phyloP scores from a whole-genome alignment of 2,888 invertebrate genomes.

The Mythimna lalbum region DNA sequence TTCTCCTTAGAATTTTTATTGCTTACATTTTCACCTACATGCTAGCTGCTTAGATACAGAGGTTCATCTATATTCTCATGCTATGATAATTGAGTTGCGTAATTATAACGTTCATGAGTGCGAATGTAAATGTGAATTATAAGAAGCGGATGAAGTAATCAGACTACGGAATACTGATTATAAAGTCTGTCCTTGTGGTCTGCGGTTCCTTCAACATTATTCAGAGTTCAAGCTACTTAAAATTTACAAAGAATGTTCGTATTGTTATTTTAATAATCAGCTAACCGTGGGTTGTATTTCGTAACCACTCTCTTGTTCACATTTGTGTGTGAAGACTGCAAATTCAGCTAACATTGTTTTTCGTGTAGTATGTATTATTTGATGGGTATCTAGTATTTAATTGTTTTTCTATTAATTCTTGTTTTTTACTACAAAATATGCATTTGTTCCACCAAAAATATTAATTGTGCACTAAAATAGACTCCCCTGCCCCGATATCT shows the following conservation, averaged over 20 bases:
- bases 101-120: slow-evolving; percentile 59
- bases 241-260: slow-evolving; percentile 12
- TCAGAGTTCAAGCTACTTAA: not conserved
- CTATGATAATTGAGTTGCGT: slow-evolving; percentile 58
- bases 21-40: slow-evolving; percentile 53
- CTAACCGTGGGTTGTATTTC: not conserved
- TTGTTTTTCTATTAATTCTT: not conserved
- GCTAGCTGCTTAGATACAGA: slow-evolving; percentile 24
- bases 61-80: slow-evolving; percentile 51
- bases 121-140: slow-evolving; percentile 54
- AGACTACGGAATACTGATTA: slow-evolving; percentile 35
- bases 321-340: not conserved
- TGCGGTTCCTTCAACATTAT: slow-evolving; percentile 22
- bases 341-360: not conserved
- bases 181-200: slow-evolving; percentile 28
- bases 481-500: too few species aligned
- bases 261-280: slow-evolving; percentile 6
- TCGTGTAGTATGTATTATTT: not conserved
- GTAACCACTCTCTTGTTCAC: not conserved
- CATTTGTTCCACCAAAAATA: too few species aligned
- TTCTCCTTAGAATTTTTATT: slow-evolving; percentile 46
- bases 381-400: not conserved
- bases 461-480: too few species aligned
- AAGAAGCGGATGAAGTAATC: slow-evolving; percentile 57
- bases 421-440: too few species aligned